Conservation (phyloP, 2,113 vertebrate genomes). For the Brachyhypopomus occidentalis region DNA sequence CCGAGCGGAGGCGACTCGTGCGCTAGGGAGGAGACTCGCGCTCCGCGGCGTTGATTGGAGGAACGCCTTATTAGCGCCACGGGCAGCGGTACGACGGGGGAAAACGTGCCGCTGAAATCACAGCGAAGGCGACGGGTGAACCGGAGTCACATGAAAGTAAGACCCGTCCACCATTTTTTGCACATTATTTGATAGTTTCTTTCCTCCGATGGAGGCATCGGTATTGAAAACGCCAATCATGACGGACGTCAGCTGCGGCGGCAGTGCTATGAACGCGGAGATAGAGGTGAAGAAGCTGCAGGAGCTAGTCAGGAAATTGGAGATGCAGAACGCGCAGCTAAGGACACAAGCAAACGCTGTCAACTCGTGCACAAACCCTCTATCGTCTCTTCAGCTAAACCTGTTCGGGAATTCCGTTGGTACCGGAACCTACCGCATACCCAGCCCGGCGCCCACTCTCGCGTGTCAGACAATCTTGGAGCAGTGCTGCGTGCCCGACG, state of each 20-base stretch:
- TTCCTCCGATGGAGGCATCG: constrained; percentile 65
- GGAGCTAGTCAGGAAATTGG: constrained; percentile 88
- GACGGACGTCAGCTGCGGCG: constrained; percentile 72
- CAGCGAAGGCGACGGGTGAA: constrained; percentile 18
- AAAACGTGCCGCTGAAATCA: constrained; percentile 29
- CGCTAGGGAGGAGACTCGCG: neutral
- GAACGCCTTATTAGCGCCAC: neutral
- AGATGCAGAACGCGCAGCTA: constrained; percentile 87
- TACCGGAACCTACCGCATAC: constrained; percentile 63
- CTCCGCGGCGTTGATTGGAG: constrained; percentile 21
- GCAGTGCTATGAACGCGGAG: constrained; percentile 78
- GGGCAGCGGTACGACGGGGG: neutral
- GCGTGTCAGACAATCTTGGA: constrained; percentile 65
- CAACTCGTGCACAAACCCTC: constrained; percentile 53
- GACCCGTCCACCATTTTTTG: constrained; percentile 35
- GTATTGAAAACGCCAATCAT: constrained; percentile 61
- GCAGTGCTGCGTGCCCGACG: constrained; percentile 64
- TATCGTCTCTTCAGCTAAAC: constrained; percentile 40
- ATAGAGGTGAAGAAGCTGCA: constrained; percentile 92
- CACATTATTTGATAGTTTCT: constrained; percentile 16
- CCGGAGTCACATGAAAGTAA: neutral
- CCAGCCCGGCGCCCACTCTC: constrained; percentile 72
- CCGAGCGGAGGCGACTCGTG: neutral
- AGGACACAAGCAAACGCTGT: constrained; percentile 76
- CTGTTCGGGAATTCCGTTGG: constrained; percentile 29